A percentile compares a stretch with the other conserved stretches of the same genome.
Conservation (phyloP, 2,113 vertebrate genomes). For the Anoplopoma fimbria region DNA sequence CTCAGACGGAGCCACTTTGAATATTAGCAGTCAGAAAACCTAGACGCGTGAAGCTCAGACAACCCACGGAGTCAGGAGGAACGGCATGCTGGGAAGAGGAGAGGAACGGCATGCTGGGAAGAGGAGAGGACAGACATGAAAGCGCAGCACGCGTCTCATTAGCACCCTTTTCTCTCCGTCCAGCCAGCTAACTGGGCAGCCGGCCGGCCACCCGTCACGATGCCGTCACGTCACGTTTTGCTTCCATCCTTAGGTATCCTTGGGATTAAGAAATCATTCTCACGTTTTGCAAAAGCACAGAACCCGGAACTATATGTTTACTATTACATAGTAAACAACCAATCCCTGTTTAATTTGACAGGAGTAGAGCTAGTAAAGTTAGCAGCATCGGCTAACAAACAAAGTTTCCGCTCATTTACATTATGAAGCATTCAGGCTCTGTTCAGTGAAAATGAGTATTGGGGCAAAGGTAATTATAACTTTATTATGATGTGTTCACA, state of each 20-base stretch:
- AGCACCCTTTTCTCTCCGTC: constrained; percentile 48
- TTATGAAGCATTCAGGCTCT: no score
- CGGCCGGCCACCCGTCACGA: constrained; percentile 37
- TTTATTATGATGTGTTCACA: no score
- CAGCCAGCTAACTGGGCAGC: constrained; percentile 37
- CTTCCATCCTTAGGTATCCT: constrained; percentile 44
- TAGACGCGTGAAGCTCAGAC: constrained; percentile 33
- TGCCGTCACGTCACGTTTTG: no score
- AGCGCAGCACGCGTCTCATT: constrained; percentile 61
- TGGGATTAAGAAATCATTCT: constrained; percentile 75
- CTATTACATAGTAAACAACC: no score
- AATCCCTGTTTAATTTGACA: no score
- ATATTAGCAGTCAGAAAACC: constrained; percentile 37
- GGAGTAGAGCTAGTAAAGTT: no score
- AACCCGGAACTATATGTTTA: no score
- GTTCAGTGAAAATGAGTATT: no score
- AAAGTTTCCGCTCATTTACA: no score
- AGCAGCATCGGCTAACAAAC: no score
- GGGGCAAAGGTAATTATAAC: no score
- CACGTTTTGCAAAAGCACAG: constrained; percentile 39
- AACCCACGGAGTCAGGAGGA: constrained; percentile 42
- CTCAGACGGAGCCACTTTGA: constrained; percentile 57
- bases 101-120: constrained; percentile 40
- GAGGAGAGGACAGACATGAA: constrained; percentile 57
- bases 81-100: no score